Evolutionary conservation across 2,113 vertebrate species (phyloP).

Genomic region (Nestor notabilis): DNA sequence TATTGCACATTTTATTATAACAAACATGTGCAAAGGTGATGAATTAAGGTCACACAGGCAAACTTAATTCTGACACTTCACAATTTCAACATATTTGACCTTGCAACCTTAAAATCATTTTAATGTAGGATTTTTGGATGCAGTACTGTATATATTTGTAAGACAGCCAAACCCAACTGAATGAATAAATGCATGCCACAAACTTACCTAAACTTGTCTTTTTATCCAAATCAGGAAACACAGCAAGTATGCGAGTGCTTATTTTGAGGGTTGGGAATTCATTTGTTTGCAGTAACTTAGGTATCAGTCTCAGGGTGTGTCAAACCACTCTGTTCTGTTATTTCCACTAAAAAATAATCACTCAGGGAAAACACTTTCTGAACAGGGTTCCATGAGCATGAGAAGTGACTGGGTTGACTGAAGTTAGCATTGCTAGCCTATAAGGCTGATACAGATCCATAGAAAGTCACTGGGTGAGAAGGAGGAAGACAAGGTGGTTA

Average conservation of each 20-base stretch:
- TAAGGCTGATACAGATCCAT: background rate
- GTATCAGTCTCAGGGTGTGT: background rate
- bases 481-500: fast-evolving
- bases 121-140: background rate
- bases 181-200: conserved; percentile 5
- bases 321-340: background rate
- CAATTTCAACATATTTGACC: background rate
- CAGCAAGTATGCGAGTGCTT: background rate
- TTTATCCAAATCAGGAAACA: background rate
- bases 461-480: background rate
- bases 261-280: background rate
- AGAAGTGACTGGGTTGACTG: background rate
- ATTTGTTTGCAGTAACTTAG: background rate
- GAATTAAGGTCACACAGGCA: background rate
- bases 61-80: background rate
- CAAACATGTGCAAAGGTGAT: background rate
- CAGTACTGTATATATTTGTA: background rate
- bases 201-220: background rate
- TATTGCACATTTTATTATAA: background rate
- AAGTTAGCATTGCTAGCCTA: background rate
- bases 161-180: background rate
- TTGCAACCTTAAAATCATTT: background rate
- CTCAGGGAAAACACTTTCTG: background rate
- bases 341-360: background rate
- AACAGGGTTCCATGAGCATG: background rate